These are phyloP conservation scores for Drosophila busckii DNA, from an alignment of 1,140 invertebrate genomes.

Conservation along the genomic window DNA sequence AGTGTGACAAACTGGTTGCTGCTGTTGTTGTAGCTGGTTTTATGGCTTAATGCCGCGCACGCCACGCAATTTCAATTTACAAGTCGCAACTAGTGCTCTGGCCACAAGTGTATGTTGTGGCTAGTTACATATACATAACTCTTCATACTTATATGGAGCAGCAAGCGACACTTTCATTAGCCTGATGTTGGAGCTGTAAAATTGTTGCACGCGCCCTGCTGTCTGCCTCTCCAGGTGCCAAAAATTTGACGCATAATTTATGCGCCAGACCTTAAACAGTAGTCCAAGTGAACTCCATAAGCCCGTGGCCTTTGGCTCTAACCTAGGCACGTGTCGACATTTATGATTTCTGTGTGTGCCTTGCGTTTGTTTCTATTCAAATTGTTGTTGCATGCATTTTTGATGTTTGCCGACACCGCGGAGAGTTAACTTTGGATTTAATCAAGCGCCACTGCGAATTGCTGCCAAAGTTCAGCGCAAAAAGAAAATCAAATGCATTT, in stretches of 20 bases:
- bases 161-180: constrained; percentile 55
- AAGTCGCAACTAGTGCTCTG: constrained; percentile 15
- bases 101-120: constrained; percentile 10
- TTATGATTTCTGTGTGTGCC: constrained; percentile 45
- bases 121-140: constrained; percentile 35
- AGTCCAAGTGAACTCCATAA: background rate
- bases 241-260: constrained; percentile 60
- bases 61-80: constrained; percentile 75
- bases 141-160: constrained; percentile 20
- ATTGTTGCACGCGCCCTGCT: constrained; percentile 44
- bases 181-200: constrained; percentile 20
- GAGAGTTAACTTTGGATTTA: constrained; percentile 39
- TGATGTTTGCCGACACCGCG: constrained; percentile 31
- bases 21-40: constrained; percentile 50
- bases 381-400: constrained; percentile 47
- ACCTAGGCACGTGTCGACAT: constrained; percentile 56
- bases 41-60: constrained; percentile 74
- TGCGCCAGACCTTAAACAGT: constrained; percentile 17
- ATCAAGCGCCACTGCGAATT: constrained; percentile 42
- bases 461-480: background rate
- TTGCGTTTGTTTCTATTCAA: background rate
- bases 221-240: constrained; percentile 54
- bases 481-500: constrained; percentile 9
- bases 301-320: constrained; percentile 5
- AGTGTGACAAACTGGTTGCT: constrained; percentile 76